Base-by-base conservation (phyloP, 2,113 vertebrate species). In the Pseudolaguvia tuberculata region DNA sequence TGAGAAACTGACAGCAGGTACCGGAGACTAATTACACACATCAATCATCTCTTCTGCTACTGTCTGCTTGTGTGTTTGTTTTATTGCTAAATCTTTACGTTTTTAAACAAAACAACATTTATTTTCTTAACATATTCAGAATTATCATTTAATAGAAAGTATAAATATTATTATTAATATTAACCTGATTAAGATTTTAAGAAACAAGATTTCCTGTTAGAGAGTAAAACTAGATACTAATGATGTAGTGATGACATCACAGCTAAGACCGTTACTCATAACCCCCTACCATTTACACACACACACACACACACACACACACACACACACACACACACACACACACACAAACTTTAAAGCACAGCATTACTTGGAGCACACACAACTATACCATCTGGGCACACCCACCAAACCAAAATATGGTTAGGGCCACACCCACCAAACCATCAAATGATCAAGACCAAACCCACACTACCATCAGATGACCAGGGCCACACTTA, bases 61-160 rank as follows among this genome's bases (percentile, higher is more conserved):
- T 47, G 42, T 47, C 12, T 65, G 12, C 25, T 12, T 65, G 39
- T 65, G 62, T 65, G 39, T 65, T 35, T 65, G 62, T 65, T 35
- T 27, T 58, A 27, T 18, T 35, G 6, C 3, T 35, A 35, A 35
- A 35, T 35, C 39, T 42, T 42, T 42, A 42, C 9, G 39, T 42
- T 42, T 42, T 42, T 35, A 35, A 4, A 35, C 31, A 4, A 35
- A 35, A 3, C 31, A 4, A 35, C 3, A 3, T 35, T 35, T 6
- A 35, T 6, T 35, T 35, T 6, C 31, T 35, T 35, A 35, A 6
- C 31, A 3, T 3, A 35, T 35, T 35, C 3, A 35, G 31, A 4
- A 35, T 35, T 35, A 35, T 4, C 6, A 35, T 35, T 35, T 35
- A 35, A 35, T 35, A 35, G 3, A 6, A 35, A 42, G 39, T 42